Evolutionary conservation across 2,888 invertebrate genomes (phyloP), one percentile per base, ranked within the genome.

Genomic region (Cryptocheilus praepositus): DNA sequence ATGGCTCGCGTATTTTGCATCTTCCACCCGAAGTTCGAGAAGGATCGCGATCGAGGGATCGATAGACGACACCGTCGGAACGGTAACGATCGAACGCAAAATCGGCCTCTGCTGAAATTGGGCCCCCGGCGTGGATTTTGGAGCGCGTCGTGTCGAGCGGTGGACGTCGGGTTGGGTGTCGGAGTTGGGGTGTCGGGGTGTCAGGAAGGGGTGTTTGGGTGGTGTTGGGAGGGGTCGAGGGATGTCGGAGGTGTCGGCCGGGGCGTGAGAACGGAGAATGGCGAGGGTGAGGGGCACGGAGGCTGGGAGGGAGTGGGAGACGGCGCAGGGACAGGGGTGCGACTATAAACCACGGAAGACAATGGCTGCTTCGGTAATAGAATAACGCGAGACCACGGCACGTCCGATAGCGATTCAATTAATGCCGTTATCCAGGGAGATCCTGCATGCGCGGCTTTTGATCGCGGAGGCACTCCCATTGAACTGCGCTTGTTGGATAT

Each of bases 371-470:
- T 85, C 82, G 83, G 84, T 86, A 84, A 85, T 86, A 86, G 85
- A 86, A 86, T 86, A 86, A 84, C 85, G 83, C 81, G 81, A 80
- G 79, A 81, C 82, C 82, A 79, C 81, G 82, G 80, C 81, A 82
- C 81, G 83, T 79, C 82, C 82, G 85, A 86, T 85, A 85, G 82
- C 83, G 82, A 86, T 86, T 86, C 85, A 85, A 86, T 86, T 86
- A 86, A 85, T 85, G 83, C 83, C 82, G 83, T 85, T 85, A 85
- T 84, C 82, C 83, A 70, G 80, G 75, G 79, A 79, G 80, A 80
- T 81, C 75, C 80, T 79, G 80, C 76, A 79, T 81, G 81, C 77
- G 74, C 76, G 75, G 84, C 83, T 83, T 84, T 85, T 85, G 83
- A 84, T 81, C 81, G 82, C 56, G 77, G 63, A 63, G 54, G 51